phyloP scores from a whole-genome alignment of 2,888 invertebrate genomes.

The Peribatodes rhomboidaria region DNA sequence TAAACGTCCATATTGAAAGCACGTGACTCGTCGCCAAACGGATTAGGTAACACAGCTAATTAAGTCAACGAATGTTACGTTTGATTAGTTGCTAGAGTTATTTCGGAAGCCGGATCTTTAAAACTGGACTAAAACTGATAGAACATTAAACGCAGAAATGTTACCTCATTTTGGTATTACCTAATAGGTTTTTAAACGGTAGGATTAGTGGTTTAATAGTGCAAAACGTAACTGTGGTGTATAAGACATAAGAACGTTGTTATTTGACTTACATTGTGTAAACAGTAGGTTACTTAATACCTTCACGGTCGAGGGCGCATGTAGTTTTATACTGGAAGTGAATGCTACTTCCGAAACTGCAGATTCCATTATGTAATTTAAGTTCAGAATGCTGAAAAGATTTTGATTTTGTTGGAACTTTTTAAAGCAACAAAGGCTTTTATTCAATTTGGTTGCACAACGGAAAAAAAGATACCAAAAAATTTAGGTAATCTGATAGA shows the following conservation, averaged over 20 bases:
- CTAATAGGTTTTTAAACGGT: conserved; percentile 36
- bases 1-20: conserved; percentile 23
- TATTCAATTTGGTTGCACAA: conserved; percentile 1
- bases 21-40: conserved; percentile 21
- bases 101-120: conserved; percentile 42
- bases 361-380: conserved; percentile 57
- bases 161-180: conserved; percentile 25
- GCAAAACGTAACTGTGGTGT: conserved; percentile 35
- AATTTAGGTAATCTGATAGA: too few species aligned
- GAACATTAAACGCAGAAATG: conserved; percentile 6
- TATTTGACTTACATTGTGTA: conserved; percentile 51
- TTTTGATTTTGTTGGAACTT: conserved; percentile 22
- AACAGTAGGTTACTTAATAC: conserved; percentile 62
- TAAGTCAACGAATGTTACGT: conserved; percentile 26
- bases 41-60: conserved; percentile 46
- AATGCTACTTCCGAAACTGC: conserved; percentile 74
- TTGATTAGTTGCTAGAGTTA: conserved; percentile 17
- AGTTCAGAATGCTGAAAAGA: conserved; percentile 36
- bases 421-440: conserved; percentile 16
- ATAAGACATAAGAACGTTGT: conserved; percentile 42
- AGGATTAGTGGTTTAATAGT: conserved; percentile 33
- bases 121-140: conserved; percentile 34
- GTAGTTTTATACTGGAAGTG: conserved; percentile 61
- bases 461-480: not conserved
- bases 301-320: conserved; percentile 63